Conservation (phyloP, 2,797 vertebrate species). For the Gobio occitaniae region DNA sequence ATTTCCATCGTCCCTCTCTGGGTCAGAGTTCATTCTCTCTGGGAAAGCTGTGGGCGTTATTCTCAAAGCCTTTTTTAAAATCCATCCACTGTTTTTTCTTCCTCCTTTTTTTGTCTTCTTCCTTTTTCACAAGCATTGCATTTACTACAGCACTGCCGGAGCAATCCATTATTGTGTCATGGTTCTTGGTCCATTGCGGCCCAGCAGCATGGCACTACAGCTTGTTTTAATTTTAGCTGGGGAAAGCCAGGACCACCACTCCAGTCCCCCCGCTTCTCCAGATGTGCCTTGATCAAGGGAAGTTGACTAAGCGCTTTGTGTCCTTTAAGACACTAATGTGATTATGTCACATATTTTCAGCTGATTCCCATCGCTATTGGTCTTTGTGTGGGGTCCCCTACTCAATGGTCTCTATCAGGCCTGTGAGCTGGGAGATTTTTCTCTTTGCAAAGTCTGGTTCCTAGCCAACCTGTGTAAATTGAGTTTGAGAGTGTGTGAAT, state of each 20-base stretch:
- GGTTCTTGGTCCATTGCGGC: conserved; percentile 76
- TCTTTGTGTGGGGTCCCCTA: conserved; percentile 78
- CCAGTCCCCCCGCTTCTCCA: conserved; percentile 71
- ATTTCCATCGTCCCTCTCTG: conserved; percentile 64
- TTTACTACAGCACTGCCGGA: conserved; percentile 72
- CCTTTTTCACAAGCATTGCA: conserved; percentile 69
- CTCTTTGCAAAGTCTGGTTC: conserved; percentile 78
- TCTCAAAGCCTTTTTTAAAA: conserved; percentile 76
- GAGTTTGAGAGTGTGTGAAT: conserved; percentile 61
- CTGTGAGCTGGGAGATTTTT: conserved; percentile 78
- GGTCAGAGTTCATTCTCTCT: conserved; percentile 80
- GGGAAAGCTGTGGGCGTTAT: conserved; percentile 83
- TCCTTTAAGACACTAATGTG: conserved; percentile 82
- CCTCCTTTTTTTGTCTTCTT: conserved; percentile 59
- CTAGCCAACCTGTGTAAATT: conserved; percentile 78
- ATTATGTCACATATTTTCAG: conserved; percentile 83
- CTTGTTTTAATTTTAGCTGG: conserved; percentile 82
- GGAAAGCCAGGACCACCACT: conserved; percentile 76
- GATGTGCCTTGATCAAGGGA: conserved; percentile 80
- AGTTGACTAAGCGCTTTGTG: conserved; percentile 81
- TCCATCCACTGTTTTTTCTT: conserved; percentile 66
- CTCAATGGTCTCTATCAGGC: conserved; percentile 75
- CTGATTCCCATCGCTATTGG: conserved; percentile 80
- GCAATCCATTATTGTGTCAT: conserved; percentile 82
- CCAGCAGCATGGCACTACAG: conserved; percentile 78